Percentiles rank a stretch among this genome's conserved stretches.
Evolutionary conservation across 1,140 invertebrate species (phyloP).

Genomic region (Aplysia californica): DNA sequence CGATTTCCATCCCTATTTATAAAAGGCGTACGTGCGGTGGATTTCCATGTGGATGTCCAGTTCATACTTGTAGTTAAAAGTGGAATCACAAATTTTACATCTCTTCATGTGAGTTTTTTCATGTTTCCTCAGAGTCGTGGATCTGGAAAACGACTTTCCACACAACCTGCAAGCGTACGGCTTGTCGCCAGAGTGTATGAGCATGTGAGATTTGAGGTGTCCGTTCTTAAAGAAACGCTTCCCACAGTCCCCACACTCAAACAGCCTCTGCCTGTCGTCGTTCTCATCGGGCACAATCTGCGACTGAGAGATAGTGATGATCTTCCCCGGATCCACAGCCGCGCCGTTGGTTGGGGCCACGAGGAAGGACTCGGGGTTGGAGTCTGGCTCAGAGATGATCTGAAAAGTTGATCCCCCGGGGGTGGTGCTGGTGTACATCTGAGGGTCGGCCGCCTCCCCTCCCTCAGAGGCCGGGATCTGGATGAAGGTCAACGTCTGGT

Average conservation of each 20-base stretch:
- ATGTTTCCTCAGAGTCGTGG: constrained; percentile 22
- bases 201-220: constrained; percentile 25
- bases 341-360: constrained; percentile 6
- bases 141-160: constrained; percentile 23
- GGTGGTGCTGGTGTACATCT: neutral
- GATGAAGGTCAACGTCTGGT: constrained; percentile 17
- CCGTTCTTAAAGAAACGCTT: constrained; percentile 28
- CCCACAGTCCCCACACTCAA: constrained; percentile 25
- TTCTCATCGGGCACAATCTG: constrained; percentile 5
- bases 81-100: constrained; percentile 25
- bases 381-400: neutral
- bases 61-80: constrained; percentile 21
- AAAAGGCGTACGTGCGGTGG: constrained; percentile 26
- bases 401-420: neutral
- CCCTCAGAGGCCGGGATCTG: constrained; percentile 7
- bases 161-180: constrained; percentile 18
- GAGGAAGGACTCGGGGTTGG: neutral
- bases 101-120: constrained; percentile 27
- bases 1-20: too few relatives aligned
- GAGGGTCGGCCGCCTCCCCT: neutral
- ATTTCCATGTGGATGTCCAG: constrained; percentile 24
- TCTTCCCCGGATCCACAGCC: constrained; percentile 1
- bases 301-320: constrained; percentile 23
- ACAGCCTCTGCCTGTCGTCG: constrained; percentile 7
- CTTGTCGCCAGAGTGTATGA: constrained; percentile 11